A percentile compares a stretch with the other conserved stretches of the same genome.
Conservation (phyloP, 2,113 vertebrate species). For the Mesocricetus auratus region DNA sequence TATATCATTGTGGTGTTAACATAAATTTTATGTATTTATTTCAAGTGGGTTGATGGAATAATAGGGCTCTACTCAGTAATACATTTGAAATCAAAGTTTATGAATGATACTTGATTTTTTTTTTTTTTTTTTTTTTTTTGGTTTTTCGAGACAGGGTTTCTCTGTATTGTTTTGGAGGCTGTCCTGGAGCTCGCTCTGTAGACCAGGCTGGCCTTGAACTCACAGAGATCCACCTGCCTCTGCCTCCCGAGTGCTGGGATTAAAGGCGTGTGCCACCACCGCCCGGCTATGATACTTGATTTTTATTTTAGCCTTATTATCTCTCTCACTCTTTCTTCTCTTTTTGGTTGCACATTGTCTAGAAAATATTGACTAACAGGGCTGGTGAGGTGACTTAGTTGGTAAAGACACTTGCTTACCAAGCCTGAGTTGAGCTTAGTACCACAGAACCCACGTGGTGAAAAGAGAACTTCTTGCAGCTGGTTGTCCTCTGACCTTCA, state of each 20-base stretch:
- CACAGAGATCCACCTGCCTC: too few relatives aligned
- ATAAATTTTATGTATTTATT: slow-evolving; percentile 24
- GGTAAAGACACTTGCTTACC: neutral
- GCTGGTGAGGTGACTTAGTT: neutral
- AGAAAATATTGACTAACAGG: neutral
- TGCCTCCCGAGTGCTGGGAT: too few relatives aligned
- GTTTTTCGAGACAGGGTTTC: too few relatives aligned
- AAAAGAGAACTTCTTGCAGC: neutral
- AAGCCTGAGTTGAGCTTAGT: neutral
- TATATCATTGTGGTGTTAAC: neutral
- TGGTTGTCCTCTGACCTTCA: neutral
- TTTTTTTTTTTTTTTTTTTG: too few relatives aligned
- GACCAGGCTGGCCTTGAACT: too few relatives aligned
- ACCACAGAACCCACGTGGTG: neutral
- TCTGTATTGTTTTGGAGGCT: too few relatives aligned
- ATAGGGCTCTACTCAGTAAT: neutral
- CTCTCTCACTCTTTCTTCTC: neutral
- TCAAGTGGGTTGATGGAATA: neutral
- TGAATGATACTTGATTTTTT: too few relatives aligned
- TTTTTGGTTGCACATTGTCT: slow-evolving; percentile 1
- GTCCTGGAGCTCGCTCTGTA: too few relatives aligned
- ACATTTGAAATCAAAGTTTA: slow-evolving; percentile 40
- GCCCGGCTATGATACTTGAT: neutral
- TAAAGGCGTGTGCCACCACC: too few relatives aligned
- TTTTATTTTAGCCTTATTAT: slow-evolving; percentile 29